A percentile compares a stretch with the other conserved stretches of the same genome.
Evolutionary conservation across 2,888 invertebrate genomes (phyloP).

Genomic region (Syrphus vitripennis): DNA sequence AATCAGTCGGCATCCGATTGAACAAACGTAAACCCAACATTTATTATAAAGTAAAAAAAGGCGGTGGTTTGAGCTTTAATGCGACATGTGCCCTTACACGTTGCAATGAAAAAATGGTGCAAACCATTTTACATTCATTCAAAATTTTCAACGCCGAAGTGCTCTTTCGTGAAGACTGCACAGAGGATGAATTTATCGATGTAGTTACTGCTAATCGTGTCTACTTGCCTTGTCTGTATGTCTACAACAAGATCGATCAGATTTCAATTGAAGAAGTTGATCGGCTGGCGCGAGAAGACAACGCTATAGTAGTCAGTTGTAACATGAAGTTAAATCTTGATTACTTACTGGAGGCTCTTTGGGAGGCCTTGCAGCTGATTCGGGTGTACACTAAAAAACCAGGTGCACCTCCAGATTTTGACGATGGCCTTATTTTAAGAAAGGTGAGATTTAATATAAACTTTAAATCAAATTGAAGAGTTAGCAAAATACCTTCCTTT

Average conservation of each 20-base stretch:
- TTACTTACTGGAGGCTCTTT: conserved; percentile 93
- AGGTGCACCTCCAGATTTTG: conserved; percentile 97
- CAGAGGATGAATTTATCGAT: conserved; percentile 98
- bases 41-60: conserved; percentile 98
- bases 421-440: conserved; percentile 96
- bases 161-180: conserved; percentile 97
- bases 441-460: conserved; percentile 80
- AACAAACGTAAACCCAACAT: conserved; percentile 98
- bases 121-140: conserved; percentile 98
- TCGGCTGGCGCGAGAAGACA: conserved; percentile 92
- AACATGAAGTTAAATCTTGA: conserved; percentile 99
- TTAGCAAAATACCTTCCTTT: too few species aligned
- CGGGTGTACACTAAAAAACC: conserved; percentile 99
- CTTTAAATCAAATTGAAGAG: too few species aligned
- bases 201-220: conserved; percentile 97
- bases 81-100: conserved; percentile 96
- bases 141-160: conserved; percentile 98
- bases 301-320: conserved; percentile 98
- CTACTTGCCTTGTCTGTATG: conserved; percentile 98
- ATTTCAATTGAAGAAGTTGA: conserved; percentile 99
- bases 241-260: conserved; percentile 99
- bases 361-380: conserved; percentile 96
- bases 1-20: conserved; percentile 97
- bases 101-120: conserved; percentile 98
- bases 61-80: conserved; percentile 98